Conservation (phyloP, 2,888 invertebrate genomes). For the Seira musarum region DNA sequence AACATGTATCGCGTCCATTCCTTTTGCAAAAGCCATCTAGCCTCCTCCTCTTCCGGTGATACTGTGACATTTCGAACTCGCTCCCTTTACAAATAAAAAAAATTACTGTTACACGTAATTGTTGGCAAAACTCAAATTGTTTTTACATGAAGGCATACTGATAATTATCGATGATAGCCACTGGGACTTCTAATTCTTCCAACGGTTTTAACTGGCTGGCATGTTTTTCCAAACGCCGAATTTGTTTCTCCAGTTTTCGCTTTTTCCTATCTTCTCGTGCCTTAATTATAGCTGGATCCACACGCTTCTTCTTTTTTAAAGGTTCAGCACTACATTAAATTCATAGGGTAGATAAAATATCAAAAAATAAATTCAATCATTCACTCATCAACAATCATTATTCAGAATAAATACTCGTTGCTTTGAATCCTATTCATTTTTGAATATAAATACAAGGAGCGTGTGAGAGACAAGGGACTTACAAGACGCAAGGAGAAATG, state of each 20-base stretch:
- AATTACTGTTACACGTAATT: background rate
- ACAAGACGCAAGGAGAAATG: constrained; percentile 40
- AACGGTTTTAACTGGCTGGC: constrained; percentile 91
- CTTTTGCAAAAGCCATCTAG: constrained; percentile 79
- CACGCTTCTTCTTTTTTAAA: constrained; percentile 88
- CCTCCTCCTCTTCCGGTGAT: constrained; percentile 78
- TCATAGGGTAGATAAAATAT: too few relatives aligned
- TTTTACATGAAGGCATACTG: constrained; percentile 75
- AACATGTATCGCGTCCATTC: constrained; percentile 84
- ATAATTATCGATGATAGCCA: constrained; percentile 78
- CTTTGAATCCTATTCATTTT: background rate
- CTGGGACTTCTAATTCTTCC: constrained; percentile 86
- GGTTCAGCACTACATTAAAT: constrained; percentile 82
- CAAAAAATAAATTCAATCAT: background rate
- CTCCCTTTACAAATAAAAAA: constrained; percentile 72
- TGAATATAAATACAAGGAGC: background rate
- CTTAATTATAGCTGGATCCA: constrained; percentile 86
- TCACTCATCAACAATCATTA: background rate
- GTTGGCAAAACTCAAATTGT: background rate
- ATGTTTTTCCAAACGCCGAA: constrained; percentile 85
- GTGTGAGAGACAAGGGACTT: constrained; percentile 13
- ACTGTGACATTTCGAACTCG: constrained; percentile 75
- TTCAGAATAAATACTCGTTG: background rate
- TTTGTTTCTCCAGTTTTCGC: constrained; percentile 89
- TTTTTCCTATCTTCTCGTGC: constrained; percentile 87